Base-by-base conservation (phyloP, 1,140 invertebrate genomes). In the Lepidotrigona ventralis region DNA sequence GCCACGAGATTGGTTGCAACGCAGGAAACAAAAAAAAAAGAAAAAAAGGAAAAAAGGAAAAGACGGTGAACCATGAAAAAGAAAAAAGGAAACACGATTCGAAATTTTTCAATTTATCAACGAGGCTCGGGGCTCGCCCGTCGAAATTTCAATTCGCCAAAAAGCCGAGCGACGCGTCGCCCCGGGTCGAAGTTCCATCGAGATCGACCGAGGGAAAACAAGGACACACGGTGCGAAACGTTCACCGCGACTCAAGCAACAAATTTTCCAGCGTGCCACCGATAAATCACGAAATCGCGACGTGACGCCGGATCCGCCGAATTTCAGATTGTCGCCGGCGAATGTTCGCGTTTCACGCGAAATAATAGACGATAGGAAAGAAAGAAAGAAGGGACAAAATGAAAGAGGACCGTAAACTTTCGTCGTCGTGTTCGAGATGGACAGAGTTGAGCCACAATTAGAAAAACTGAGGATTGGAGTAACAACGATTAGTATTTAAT, bases 241-340 rank as follows among this genome's bases (percentile, higher is more conserved):
- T 68, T 69, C 51, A 15, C 39, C 39, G n/a, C 64, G 66, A n/a
- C 66, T 79, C 66, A 12, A 56, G 56, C 58, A 80, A 63, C 70
- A 80, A 80, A 73, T 80, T 64, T 80, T 80, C 54, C 69, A 51
- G 8, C n/a, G 54, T 23, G 26, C 19, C 78, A 80, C 3, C 56
- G 19, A 80, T 80, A 80, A 80, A 80, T 80, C 75, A 77, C 73
- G 23, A 26, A 23, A 5, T 15, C 23, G 58, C 53, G 68, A n/a
- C 66, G 23, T 23, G 3, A 33, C 64, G 54, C n/a, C 21, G 29
- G 33, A 73, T 19, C 19, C 53, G 39, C 39, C 29, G 64, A 69
- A 51, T 39, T 54, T 39, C 51, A 29, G 29, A 68, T 29, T 33
- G 51, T 63, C 19, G n/a, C 19, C n/a, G 68, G 14, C 23, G 29